Evolutionary conservation across 1,140 invertebrate genomes (phyloP), one percentile per base, ranked within the genome.

Genomic region (Gonatopus flavifemur): DNA sequence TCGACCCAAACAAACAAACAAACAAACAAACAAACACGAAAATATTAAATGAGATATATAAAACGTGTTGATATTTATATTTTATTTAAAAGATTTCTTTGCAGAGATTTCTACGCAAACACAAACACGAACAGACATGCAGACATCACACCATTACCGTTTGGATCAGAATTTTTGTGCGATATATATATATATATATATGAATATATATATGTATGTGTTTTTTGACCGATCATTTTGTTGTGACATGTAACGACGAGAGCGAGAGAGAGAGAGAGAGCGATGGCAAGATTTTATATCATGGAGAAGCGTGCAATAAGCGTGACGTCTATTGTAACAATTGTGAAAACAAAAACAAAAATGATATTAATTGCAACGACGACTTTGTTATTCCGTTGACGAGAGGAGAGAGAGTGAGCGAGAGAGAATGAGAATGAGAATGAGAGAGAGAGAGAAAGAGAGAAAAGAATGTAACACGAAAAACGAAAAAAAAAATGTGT

Each of bases 261-360:
- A 46, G 13, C 7, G 19, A 35, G 15, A 46, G 10, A 33, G 21
- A 7, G 18, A 44, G 24, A 12, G 42, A 32, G 28, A 49, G 24
- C n/a, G 25, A 20, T 41, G 56, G 56, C 46, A 58, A 68, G 64
- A 56, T 74, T 74, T 73, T 72, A 71, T 76, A 76, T 72, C 68
- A 67, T 59, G 64, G 56, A 72, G 67, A 69, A 72, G 64, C 61
- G 70, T 75, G 72, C 72, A 75, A 75, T 75, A 74, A 75, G 69
- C 70, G 59, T 67, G 61, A 70, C 58, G 67, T 72, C 60, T 74
- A 74, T 72, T 74, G 70, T 73, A 75, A 72, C 67, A 72, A 66
- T 72, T 74, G 70, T 73, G 74, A 72, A 66, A 72, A 66, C 72
- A 68, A 74, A 61, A 59, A 30, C 40, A 59, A 59, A 70, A 62